A percentile compares a stretch with the other conserved stretches of the same genome.
phyloP scores from a whole-genome alignment of 2,888 invertebrate genomes.

The Ischnus inquisitorius region DNA sequence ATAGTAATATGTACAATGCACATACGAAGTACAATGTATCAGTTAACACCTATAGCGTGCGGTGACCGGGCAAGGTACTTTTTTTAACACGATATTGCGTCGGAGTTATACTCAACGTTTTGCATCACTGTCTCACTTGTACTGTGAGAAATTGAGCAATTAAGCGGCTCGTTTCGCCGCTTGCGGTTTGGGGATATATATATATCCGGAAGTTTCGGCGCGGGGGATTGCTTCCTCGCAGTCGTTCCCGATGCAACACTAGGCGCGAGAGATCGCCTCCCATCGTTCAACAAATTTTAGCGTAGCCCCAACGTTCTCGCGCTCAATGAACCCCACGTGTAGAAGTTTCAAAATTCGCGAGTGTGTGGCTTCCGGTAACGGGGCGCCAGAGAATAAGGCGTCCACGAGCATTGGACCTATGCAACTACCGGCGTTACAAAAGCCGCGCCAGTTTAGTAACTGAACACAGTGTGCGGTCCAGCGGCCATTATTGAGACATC shows the following conservation, averaged over 20 bases:
- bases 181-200: constrained; percentile 52
- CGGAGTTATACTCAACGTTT: constrained; percentile 31
- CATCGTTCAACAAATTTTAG: neutral
- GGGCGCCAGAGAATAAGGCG: constrained; percentile 10
- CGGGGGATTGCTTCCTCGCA: constrained; percentile 33
- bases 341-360: neutral
- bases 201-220: constrained; percentile 56
- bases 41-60: constrained; percentile 5
- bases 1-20: constrained; percentile 7
- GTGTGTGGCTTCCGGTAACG: constrained; percentile 52
- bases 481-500: constrained; percentile 67
- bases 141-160: constrained; percentile 84
- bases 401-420: neutral
- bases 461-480: constrained; percentile 53
- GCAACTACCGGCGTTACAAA: constrained; percentile 24
- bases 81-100: constrained; percentile 75
- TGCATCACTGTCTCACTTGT: constrained; percentile 33
- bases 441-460: constrained; percentile 40
- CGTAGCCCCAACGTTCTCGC: neutral
- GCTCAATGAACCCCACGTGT: neutral
- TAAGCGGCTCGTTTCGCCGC: constrained; percentile 73
- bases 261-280: neutral
- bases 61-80: constrained; percentile 75
- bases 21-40: neutral
- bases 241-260: neutral